These are phyloP conservation scores for Eubucco bourcierii DNA, from an alignment of 2,113 vertebrate species.

Conservation along the genomic window DNA sequence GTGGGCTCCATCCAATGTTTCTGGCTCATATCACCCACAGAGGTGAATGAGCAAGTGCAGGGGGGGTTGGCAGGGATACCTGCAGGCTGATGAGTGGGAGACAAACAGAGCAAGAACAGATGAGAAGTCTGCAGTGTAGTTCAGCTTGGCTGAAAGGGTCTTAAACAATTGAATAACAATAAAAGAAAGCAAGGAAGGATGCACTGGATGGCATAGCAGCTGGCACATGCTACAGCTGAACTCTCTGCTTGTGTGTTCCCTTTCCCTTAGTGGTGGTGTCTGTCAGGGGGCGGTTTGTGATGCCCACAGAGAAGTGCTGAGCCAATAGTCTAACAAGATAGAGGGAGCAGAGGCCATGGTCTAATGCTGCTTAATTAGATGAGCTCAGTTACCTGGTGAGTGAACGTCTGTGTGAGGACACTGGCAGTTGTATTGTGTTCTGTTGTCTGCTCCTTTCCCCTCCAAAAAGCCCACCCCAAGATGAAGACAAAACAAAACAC, in stretches of 20 bases:
- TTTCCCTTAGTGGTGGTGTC: not conserved
- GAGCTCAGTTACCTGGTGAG: not conserved
- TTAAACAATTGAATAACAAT: not conserved
- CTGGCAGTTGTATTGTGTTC: not conserved
- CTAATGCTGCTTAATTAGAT: not conserved
- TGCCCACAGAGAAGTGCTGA: not conserved
- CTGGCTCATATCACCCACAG: not conserved
- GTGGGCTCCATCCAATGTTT: not conserved
- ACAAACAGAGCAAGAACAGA: not conserved
- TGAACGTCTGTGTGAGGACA: not conserved
- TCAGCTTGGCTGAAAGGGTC: not conserved
- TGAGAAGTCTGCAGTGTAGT: not conserved
- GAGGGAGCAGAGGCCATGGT: not conserved
- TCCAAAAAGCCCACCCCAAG: too few relatives aligned
- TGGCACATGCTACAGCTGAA: not conserved
- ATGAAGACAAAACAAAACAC: too few relatives aligned
- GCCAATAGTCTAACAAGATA: not conserved
- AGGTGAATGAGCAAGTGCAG: not conserved
- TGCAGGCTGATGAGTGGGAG: not conserved
- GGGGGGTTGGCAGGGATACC: not conserved
- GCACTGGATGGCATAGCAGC: not conserved
- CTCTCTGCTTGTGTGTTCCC: rapidly evolving
- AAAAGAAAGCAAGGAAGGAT: not conserved
- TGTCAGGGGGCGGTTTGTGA: not conserved
- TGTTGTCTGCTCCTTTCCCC: not conserved